These are phyloP conservation scores for Strix aluco DNA, from an alignment of 2,113 vertebrate species.

Conservation along the genomic window DNA sequence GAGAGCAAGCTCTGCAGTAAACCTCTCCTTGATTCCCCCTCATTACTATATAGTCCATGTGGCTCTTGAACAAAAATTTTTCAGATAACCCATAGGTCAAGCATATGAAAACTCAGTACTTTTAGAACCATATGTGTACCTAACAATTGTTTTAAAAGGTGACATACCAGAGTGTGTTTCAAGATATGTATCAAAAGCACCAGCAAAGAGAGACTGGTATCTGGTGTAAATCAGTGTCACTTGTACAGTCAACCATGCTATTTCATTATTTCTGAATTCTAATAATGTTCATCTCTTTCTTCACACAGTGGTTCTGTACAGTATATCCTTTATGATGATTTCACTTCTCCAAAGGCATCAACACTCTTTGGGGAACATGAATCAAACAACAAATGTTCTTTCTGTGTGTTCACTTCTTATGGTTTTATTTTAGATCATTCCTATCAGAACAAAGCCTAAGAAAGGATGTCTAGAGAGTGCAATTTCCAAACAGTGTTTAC, in stretches of 20 bases:
- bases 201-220: neutral
- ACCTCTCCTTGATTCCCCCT: neutral
- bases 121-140: neutral
- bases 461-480: neutral
- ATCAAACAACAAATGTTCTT: neutral
- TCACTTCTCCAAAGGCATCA: neutral
- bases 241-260: neutral
- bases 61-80: neutral
- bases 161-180: neutral
- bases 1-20: neutral
- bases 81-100: neutral
- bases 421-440: slow-evolving; percentile 13
- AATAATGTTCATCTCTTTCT: neutral
- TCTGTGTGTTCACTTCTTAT: neutral
- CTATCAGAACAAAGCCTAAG: neutral
- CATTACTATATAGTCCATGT: neutral
- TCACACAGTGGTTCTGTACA: neutral
- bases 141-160: neutral
- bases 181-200: neutral
- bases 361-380: neutral
- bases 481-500: neutral
- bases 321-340: neutral
- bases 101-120: neutral
- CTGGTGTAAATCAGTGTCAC: neutral
- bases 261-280: slow-evolving; percentile 28